These are phyloP conservation scores for Amblyjoppa fuscipennis DNA, from an alignment of 2,888 invertebrate species.

Conservation along the genomic window DNA sequence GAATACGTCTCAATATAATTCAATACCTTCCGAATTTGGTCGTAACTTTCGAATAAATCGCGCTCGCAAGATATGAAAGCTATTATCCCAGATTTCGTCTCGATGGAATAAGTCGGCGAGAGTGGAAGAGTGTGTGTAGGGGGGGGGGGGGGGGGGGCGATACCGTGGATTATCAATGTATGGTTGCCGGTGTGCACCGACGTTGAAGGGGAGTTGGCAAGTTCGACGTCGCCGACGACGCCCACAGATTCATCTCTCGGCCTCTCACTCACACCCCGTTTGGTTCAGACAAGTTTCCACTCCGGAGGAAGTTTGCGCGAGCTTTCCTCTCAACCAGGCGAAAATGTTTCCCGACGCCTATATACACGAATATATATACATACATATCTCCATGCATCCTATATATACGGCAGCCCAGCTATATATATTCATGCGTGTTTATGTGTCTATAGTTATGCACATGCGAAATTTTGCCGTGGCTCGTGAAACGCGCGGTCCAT, in stretches of 20 bases:
- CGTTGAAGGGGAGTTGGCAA: constrained; percentile 55
- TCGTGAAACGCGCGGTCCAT: constrained; percentile 8
- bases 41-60: background rate
- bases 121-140: constrained; percentile 40
- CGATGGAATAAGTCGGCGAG: constrained; percentile 53
- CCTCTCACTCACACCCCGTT: constrained; percentile 38
- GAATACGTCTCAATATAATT: no score
- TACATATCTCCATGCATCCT: background rate
- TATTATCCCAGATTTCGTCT: constrained; percentile 69
- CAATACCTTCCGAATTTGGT: background rate
- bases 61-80: constrained; percentile 59
- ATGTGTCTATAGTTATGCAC: constrained; percentile 17
- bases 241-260: constrained; percentile 48
- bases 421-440: constrained; percentile 51
- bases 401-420: background rate
- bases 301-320: constrained; percentile 50
- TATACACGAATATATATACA: constrained; percentile 5
- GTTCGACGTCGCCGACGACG: constrained; percentile 60
- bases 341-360: constrained; percentile 52
- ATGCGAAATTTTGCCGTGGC: background rate
- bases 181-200: constrained; percentile 36
- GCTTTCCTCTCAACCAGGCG: constrained; percentile 50
- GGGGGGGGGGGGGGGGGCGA: constrained; percentile 34
- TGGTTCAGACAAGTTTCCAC: constrained; percentile 61
- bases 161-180: constrained; percentile 65